Percentiles rank a stretch among this genome's conserved stretches.
Evolutionary conservation across 2,888 invertebrate genomes (phyloP).

Genomic region (Clepsis dumicolana): DNA sequence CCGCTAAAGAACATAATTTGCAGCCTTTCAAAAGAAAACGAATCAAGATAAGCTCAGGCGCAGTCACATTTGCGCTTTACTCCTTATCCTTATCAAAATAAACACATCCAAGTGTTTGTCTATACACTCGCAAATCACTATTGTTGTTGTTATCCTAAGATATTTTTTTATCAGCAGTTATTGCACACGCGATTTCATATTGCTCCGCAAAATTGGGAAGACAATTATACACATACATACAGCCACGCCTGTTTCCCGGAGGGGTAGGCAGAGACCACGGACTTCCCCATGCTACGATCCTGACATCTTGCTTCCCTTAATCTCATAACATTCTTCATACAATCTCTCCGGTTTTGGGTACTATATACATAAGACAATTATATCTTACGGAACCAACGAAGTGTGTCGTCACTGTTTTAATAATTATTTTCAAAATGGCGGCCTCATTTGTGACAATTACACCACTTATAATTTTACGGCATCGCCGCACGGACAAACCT

Average conservation of each 20-base stretch:
- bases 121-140: neutral
- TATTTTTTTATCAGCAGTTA: neutral
- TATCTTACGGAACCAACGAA: neutral
- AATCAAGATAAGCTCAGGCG: slow-evolving; percentile 1
- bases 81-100: slow-evolving; percentile 5
- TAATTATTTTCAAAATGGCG: neutral
- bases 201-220: neutral
- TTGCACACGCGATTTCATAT: slow-evolving; percentile 3
- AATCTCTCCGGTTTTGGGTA: no score
- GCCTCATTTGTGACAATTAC: neutral
- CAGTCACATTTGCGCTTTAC: neutral
- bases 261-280: no score
- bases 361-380: no score
- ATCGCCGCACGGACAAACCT: no score
- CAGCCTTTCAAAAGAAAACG: neutral
- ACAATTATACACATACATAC: neutral
- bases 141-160: slow-evolving; percentile 12
- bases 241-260: no score
- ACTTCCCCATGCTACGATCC: no score
- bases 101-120: slow-evolving; percentile 1
- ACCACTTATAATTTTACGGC: neutral
- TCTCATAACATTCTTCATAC: no score
- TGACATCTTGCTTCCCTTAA: no score
- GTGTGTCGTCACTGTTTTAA: neutral
- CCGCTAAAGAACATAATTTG: neutral